Percentiles rank a stretch among this genome's conserved stretches.
Conservation (phyloP, 2,113 vertebrate species). For the Leptobrachium ailaonicum region DNA sequence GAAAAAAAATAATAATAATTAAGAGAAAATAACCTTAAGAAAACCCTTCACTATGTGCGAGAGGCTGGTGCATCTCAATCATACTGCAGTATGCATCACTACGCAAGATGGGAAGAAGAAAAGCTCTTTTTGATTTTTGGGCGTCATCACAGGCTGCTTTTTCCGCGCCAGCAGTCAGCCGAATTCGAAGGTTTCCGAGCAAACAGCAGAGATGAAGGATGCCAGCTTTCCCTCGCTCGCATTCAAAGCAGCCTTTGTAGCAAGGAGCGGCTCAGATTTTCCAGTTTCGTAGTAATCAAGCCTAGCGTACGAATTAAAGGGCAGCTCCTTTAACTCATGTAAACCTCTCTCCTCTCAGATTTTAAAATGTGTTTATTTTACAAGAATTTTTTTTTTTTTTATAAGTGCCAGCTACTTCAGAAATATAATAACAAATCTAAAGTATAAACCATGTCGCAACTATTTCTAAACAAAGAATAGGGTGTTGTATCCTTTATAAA, state of each 20-base stretch:
- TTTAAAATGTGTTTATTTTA: too few species aligned
- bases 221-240: constrained; percentile 25
- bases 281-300: constrained; percentile 9
- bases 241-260: constrained; percentile 38
- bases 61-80: background rate
- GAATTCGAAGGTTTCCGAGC: constrained; percentile 26
- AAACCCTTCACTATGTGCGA: background rate
- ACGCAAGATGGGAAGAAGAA: constrained; percentile 10
- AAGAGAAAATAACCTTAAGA: too few species aligned
- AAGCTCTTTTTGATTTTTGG: background rate
- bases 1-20: too few species aligned
- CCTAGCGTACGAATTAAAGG: constrained; percentile 20
- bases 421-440: too few species aligned
- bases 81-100: background rate
- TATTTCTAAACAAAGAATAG: too few species aligned
- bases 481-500: too few species aligned
- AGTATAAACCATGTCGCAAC: too few species aligned
- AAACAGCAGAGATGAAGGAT: constrained; percentile 5
- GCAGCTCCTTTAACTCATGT: constrained; percentile 13
- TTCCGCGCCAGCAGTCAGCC: constrained; percentile 24
- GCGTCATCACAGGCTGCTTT: background rate
- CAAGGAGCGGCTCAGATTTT: constrained; percentile 27
- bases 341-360: background rate
- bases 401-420: too few species aligned
- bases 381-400: too few species aligned